phyloP scores from a whole-genome alignment of 2,888 invertebrate species.

The Caenorhabditis japonica region DNA sequence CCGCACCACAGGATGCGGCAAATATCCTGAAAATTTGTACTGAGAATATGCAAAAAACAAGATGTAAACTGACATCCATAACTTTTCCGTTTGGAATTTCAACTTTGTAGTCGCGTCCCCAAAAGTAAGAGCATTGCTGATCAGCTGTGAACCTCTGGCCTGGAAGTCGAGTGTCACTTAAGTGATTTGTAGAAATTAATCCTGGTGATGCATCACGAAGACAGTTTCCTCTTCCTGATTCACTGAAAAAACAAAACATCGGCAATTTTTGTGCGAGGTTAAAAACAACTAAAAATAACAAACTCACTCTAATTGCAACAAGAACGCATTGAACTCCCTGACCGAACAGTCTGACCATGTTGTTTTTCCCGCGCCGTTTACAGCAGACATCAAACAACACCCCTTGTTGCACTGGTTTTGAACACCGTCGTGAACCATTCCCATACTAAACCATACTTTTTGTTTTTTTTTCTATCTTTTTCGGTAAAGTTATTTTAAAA shows the following conservation, averaged over 20 bases:
- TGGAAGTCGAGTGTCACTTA: constrained; percentile 65
- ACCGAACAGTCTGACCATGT: constrained; percentile 76
- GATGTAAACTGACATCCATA: constrained; percentile 62
- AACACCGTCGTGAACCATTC: constrained; percentile 78
- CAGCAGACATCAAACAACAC: constrained; percentile 77
- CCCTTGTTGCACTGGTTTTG: constrained; percentile 75
- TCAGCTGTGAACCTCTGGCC: constrained; percentile 77
- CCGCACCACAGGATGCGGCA: constrained; percentile 77
- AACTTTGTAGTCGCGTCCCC: constrained; percentile 76
- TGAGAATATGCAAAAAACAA: neutral
- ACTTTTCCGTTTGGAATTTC: constrained; percentile 75
- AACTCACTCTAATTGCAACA: constrained; percentile 74
- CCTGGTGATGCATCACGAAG: constrained; percentile 71
- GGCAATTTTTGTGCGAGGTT: too few relatives aligned
- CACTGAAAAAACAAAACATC: constrained; percentile 55
- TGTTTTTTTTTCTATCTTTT: neutral
- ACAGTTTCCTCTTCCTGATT: constrained; percentile 75
- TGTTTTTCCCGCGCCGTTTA: constrained; percentile 77
- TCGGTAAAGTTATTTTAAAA: too few relatives aligned
- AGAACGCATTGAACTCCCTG: constrained; percentile 76
- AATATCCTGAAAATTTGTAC: constrained; percentile 68
- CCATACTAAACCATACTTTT: constrained; percentile 67
- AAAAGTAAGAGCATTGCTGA: constrained; percentile 77
- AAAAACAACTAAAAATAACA: neutral
- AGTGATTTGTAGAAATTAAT: constrained; percentile 69